Conservation (phyloP, 1,140 invertebrate genomes). For the Zaprionus ornatus region DNA sequence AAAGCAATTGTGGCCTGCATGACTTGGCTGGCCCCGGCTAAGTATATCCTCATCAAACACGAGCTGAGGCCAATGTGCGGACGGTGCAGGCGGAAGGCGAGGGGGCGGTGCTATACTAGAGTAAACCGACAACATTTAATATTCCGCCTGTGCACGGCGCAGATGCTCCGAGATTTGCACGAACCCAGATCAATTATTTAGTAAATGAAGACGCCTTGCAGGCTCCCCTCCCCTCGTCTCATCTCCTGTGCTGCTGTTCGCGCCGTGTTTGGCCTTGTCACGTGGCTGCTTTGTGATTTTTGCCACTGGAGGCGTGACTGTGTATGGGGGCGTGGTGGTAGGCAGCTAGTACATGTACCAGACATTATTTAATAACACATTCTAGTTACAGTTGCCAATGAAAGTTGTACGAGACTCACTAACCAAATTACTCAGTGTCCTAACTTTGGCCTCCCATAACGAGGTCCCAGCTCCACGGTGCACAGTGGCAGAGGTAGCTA, state of each 20-base stretch:
- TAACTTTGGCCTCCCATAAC: constrained; percentile 37
- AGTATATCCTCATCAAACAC: constrained; percentile 41
- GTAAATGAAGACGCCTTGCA: constrained; percentile 27
- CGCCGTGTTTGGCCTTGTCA: constrained; percentile 27
- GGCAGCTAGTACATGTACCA: constrained; percentile 41
- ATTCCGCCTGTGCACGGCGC: constrained; percentile 40
- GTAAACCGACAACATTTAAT: constrained; percentile 46
- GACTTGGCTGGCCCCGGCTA: constrained; percentile 22
- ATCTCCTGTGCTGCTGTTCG: background rate
- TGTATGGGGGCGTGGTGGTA: background rate
- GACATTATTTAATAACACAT: constrained; percentile 65
- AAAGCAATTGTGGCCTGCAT: constrained; percentile 40
- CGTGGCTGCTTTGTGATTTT: constrained; percentile 43
- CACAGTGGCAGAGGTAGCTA: background rate
- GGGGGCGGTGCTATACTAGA: background rate
- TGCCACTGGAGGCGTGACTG: constrained; percentile 5
- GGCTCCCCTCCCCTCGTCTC: background rate
- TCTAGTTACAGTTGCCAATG: constrained; percentile 50
- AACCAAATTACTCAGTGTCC: constrained; percentile 64
- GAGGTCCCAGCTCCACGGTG: background rate
- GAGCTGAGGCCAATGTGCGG: background rate
- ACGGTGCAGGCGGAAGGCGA: background rate
- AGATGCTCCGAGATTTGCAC: constrained; percentile 51
- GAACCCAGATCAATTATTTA: constrained; percentile 62
- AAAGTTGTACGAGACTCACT: constrained; percentile 58